Percentiles rank a stretch among this genome's conserved stretches.
Evolutionary conservation across 2,888 invertebrate species (phyloP).

Genomic region (Acanthacorydalis orientalis): DNA sequence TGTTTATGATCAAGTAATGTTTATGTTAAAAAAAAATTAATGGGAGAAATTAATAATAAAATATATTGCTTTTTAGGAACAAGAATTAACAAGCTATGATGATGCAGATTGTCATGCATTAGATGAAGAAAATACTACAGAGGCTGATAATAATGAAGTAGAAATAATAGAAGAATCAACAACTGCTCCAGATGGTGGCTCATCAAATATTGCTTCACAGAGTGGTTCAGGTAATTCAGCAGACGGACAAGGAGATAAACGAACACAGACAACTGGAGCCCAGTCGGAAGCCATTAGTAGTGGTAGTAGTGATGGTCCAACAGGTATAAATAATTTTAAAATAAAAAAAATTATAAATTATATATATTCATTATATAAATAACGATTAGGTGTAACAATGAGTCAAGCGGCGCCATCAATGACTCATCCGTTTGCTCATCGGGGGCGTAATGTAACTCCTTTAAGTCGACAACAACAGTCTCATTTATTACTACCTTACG

Average conservation of each 20-base stretch:
- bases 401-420: slow-evolving; percentile 19
- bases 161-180: slow-evolving; percentile 29
- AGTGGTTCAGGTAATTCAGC: slow-evolving; percentile 1
- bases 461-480: slow-evolving; percentile 32
- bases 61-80: slow-evolving; percentile 20
- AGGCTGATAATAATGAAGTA: slow-evolving; percentile 43
- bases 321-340: neutral
- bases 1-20: neutral
- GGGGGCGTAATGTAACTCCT: slow-evolving; percentile 31
- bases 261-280: slow-evolving; percentile 37
- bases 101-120: slow-evolving; percentile 8
- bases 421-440: slow-evolving; percentile 32
- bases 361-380: neutral
- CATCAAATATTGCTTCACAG: neutral
- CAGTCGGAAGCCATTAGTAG: slow-evolving; percentile 58
- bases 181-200: slow-evolving; percentile 13
- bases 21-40: no score
- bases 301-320: slow-evolving; percentile 35
- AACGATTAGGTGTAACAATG: neutral
- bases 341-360: slow-evolving; percentile 20
- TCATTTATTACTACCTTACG: slow-evolving; percentile 33
- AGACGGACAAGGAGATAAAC: slow-evolving; percentile 19
- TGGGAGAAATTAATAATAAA: no score
- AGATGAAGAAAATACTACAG: slow-evolving; percentile 31
- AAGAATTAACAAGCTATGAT: slow-evolving; percentile 30